Evolutionary conservation across 2,797 vertebrate genomes (phyloP), one percentile per base, ranked within the genome.

Genomic region (Lutjanus campechanus): DNA sequence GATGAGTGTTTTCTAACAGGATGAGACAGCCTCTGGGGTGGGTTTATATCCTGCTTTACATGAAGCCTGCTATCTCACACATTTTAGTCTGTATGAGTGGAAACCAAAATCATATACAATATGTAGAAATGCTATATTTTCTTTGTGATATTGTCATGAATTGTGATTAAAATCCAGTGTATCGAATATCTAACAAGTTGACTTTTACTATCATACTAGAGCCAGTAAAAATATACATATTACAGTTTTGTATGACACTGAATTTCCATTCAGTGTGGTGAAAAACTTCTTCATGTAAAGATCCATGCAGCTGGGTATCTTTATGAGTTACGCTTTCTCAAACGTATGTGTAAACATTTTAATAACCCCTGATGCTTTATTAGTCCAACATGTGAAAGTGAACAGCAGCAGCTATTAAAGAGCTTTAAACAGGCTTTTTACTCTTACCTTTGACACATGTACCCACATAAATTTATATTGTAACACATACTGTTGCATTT

Each of bases 361-460:
- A 91, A 95, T 83, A 85, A 89, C 77, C 85, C 76, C 76, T 55
- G 80, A 88, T 83, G 69, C 83, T 93, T 95, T 93, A 92, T 93
- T 91, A 87, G 83, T 91, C 76, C 87, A 91, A 81, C 79, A 91
- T 91, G 86, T 86, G 86, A 87, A 88, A 71, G 77, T 87, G 81
- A 80, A 83, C 66, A 87, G 81, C 77, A 78, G 84, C 69, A 82
- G 77, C 85, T 90, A 79, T 88, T 91, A 90, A 91, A 89, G 60
- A 72, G 70, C 71, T 90, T 91, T 88, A 90, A 90, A 89, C 85
- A 69, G 65, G 73, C 71, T 81, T 84, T 92, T 91, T 88, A 89
- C 83, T 77, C 85, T 85, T 85, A 85, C 79, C 72, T 90, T 93
- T 92, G 77, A 91, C 81, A 90, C 84, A 77, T 91, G 83, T 74